These are phyloP conservation scores for Whitmania pigra DNA, from an alignment of 1,140 invertebrate genomes.

Conservation along the genomic window DNA sequence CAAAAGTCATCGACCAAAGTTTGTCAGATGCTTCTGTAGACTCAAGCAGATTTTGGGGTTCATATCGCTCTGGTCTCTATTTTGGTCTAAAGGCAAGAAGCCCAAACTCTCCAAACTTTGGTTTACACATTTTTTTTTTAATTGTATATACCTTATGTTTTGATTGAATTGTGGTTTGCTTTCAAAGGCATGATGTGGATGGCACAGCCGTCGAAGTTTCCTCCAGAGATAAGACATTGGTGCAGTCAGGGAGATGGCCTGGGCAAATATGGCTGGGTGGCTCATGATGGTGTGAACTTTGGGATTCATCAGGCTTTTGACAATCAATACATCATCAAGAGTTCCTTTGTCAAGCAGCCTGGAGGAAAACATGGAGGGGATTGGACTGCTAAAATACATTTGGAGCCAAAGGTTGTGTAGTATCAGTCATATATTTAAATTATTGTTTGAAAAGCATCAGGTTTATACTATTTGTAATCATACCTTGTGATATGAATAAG, in stretches of 20 bases:
- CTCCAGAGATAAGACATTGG: slow-evolving; percentile 60
- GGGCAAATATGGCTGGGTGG: slow-evolving; percentile 66
- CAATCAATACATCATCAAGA: slow-evolving; percentile 59
- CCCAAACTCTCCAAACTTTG: slow-evolving; percentile 71
- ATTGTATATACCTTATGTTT: background rate
- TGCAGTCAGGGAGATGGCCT: slow-evolving; percentile 79
- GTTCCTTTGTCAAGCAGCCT: slow-evolving; percentile 72
- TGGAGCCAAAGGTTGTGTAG: slow-evolving; percentile 49
- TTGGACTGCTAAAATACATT: slow-evolving; percentile 73
- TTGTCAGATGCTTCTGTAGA: slow-evolving; percentile 53
- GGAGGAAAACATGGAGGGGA: slow-evolving; percentile 72
- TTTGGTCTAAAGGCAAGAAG: slow-evolving; percentile 72
- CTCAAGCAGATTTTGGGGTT: slow-evolving; percentile 78
- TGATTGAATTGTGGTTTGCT: slow-evolving; percentile 3
- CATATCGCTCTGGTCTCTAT: slow-evolving; percentile 69
- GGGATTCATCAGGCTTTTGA: slow-evolving; percentile 76
- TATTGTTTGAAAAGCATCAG: too few species aligned
- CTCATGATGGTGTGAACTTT: slow-evolving; percentile 82
- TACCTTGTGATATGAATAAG: too few species aligned
- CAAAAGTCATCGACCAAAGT: slow-evolving; percentile 55
- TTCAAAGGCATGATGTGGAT: slow-evolving; percentile 75
- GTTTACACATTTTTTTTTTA: slow-evolving; percentile 34
- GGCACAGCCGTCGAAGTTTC: slow-evolving; percentile 46
- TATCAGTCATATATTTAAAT: too few species aligned
- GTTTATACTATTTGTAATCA: too few species aligned